Conservation (phyloP, 2,888 invertebrate species). For the Enchytraeus crypticus region DNA sequence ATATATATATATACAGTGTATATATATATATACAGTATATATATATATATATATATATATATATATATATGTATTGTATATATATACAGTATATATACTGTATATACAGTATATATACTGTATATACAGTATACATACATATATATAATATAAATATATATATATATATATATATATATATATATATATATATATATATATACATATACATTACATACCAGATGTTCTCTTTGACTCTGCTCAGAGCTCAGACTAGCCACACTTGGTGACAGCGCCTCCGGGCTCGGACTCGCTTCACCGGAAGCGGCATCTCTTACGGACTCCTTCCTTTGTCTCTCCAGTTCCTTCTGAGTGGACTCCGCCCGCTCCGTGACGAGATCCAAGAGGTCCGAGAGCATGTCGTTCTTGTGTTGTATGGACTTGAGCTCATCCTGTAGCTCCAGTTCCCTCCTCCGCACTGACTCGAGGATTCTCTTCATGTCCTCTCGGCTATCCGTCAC, state of each 20-base stretch:
- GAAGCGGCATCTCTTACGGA: neutral
- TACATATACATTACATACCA: too few species aligned
- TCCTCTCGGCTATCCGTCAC: slow-evolving; percentile 30
- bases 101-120: too few species aligned
- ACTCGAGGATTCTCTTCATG: slow-evolving; percentile 33
- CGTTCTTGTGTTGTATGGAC: slow-evolving; percentile 39
- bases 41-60: too few species aligned
- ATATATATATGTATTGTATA: too few species aligned
- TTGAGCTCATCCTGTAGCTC: slow-evolving; percentile 39
- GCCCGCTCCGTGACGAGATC: slow-evolving; percentile 45
- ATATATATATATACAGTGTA: too few species aligned
- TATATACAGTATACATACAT: too few species aligned
- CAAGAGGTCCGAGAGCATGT: slow-evolving; percentile 38
- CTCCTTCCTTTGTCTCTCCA: slow-evolving; percentile 31
- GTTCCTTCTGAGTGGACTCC: slow-evolving; percentile 40
- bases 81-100: too few species aligned
- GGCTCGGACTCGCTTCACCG: neutral
- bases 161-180: too few species aligned
- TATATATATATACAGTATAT: too few species aligned
- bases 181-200: too few species aligned
- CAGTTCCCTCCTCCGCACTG: slow-evolving; percentile 33
- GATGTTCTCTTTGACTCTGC: slow-evolving; percentile 17
- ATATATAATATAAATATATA: too few species aligned
- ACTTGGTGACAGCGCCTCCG: slow-evolving; percentile 41
- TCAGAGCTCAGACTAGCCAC: slow-evolving; percentile 29